Base-by-base conservation (phyloP, 1,140 invertebrate genomes). In the Hyles vespertilio region DNA sequence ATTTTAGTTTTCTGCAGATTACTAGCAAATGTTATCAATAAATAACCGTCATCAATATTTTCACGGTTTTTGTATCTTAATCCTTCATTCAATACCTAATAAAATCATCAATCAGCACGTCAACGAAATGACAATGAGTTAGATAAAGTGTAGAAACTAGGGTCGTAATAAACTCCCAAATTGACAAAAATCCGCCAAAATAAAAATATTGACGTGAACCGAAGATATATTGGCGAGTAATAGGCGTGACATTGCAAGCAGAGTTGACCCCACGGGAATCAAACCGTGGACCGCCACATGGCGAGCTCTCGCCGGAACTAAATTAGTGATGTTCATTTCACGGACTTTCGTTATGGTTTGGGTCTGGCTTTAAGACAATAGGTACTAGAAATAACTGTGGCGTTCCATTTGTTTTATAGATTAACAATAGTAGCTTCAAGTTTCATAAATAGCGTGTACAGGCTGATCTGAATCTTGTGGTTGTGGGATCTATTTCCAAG, bases 261-360 rank as follows among this genome's bases (percentile, higher is more conserved):
- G 40, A 64, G 65, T 68, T 73, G 72, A 72, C 72, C 74, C 74
- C 83, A 51, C 80, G 82, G 84, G 84, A 84, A 72, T 79, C 70
- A 63, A 85, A 86, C 79, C 65, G 56, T 64, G 60, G 68, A 61
- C 70, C 67, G 71, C 72, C 84, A 88, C 85, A 88, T 88, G 85
- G 76, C 72, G 70, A 67, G 61, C 51, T 58, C 32, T 54, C 65
- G 45, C 74, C 61, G 61, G 55, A 32, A 59, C 54, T 5, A 69
- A 81, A 81, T 83, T 81, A 83, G 74, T 83, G 79, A 81, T 81
- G 84, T 80, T 81, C 70, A 87, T 87, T 87, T 87, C 84, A 87
- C 79, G 81, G 79, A 80, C 84, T 51, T 84, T 87, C 72, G 81
- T 74, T 70, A 82, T 80, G 79, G 73, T 68, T 58, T 59, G 36